These are phyloP conservation scores for Lutjanus campechanus DNA, from an alignment of 2,797 vertebrate genomes.

Conservation along the genomic window DNA sequence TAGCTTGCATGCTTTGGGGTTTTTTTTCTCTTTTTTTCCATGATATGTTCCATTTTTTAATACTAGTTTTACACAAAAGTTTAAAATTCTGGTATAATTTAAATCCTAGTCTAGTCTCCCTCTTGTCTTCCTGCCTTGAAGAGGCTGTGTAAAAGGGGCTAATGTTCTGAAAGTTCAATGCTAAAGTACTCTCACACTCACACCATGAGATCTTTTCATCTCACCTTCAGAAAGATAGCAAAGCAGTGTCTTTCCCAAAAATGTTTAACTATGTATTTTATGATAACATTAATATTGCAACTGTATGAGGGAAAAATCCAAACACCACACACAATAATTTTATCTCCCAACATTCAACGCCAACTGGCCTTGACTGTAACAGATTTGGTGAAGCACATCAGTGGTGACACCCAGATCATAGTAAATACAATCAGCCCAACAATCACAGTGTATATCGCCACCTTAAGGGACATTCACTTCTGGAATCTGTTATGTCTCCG, in stretches of 20 bases:
- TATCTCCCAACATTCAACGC: neutral
- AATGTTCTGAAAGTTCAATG: neutral
- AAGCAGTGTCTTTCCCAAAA: neutral
- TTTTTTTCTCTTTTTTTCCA: no score
- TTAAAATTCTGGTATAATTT: no score
- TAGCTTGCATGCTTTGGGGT: no score
- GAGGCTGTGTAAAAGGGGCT: no score
- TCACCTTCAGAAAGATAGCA: neutral
- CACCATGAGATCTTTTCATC: neutral
- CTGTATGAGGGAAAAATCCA: neutral
- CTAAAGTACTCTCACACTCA: neutral
- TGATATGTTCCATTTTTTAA: no score
- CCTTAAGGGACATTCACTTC: neutral
- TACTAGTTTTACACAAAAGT: no score
- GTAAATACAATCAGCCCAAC: neutral
- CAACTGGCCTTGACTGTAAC: neutral
- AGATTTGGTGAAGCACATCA: neutral
- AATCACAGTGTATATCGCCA: neutral
- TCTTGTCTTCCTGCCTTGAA: no score
- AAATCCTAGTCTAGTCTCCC: no score
- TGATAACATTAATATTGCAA: neutral
- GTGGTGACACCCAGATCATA: neutral
- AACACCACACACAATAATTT: slow-evolving; percentile 3
- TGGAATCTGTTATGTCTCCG: neutral
- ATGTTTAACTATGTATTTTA: neutral